Evolutionary conservation across 2,797 vertebrate genomes (phyloP), one percentile per base, ranked within the genome.

Genomic region (Muscicapa comitata): DNA sequence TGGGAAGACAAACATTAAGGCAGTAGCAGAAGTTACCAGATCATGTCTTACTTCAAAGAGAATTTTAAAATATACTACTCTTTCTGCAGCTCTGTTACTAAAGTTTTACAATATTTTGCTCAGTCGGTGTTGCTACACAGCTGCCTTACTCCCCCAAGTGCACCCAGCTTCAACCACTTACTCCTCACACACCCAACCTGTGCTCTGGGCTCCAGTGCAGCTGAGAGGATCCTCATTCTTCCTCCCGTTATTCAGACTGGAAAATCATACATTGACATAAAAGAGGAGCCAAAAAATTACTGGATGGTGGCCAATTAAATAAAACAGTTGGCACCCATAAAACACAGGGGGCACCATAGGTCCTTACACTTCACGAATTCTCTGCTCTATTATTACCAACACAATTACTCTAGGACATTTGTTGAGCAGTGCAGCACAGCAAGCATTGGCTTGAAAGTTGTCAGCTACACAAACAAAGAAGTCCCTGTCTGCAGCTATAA

Each of bases 361-460:
- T 76, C 74, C 90, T 94, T 86, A 80, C 79, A 95, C 81, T 79
- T 92, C 65, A 91, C 65, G n/a, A 94, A 86, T 86, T 86, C 79
- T 88, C 50, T 87, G 58, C 63, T 87, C 66, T 68, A 48, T 76
- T 94, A 42, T 86, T 96, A 83, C 68, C 79, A 80, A 70, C 72
- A 91, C 66, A 90, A 88, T 92, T 84, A 84, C 54, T 90, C 47
- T 11, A 23, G 54, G 80, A 77, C 77, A 62, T 76, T 81, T 75
- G 65, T 72, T 81, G 62, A 96, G 70, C 43, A 68, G 42, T 7
- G 50, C 29, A 78, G 70, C 62, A 78, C 28, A 68, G 62, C 75
- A 90, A 75, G 59, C 35, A 29, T 17, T 62, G 54, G 42, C 35
- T 75, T 72, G 29, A 78, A 93, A 78, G 38, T 10, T 81, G 62